phyloP scores from a whole-genome alignment of 37 sponge, comb jelly and placozoan genomes.

The Amphimedon queenslandica region DNA sequence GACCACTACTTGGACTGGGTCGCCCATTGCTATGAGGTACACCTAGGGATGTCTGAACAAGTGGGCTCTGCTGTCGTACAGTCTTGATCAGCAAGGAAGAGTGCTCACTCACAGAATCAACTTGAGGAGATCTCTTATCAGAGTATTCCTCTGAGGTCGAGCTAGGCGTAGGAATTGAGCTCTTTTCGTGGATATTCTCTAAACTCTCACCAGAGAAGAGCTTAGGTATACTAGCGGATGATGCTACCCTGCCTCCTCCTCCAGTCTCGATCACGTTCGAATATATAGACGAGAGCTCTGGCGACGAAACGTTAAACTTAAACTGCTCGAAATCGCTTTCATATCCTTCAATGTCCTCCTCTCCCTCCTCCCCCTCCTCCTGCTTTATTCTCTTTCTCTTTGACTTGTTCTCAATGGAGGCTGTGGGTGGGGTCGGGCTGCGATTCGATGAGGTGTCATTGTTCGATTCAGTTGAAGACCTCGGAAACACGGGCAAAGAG shows the following conservation, averaged over 20 bases:
- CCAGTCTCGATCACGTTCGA: constrained; percentile 14
- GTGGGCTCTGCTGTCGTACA: background rate
- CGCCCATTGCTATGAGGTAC: background rate
- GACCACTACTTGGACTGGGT: background rate
- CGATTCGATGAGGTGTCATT: no score
- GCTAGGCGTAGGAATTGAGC: background rate
- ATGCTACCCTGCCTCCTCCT: no score
- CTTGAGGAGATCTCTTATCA: background rate
- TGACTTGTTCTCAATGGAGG: no score
- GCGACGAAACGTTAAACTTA: constrained; percentile 33
- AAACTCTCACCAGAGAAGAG: constrained; percentile 33
- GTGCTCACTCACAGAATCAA: background rate
- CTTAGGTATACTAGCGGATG: no score
- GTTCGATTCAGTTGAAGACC: no score
- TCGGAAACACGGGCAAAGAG: no score
- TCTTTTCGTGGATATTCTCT: constrained; percentile 23
- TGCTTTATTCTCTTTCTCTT: background rate
- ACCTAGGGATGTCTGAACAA: background rate
- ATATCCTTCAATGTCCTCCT: constrained; percentile 2
- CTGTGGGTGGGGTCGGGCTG: no score
- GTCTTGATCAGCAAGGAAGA: background rate
- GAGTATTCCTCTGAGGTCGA: background rate
- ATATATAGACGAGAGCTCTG: constrained; percentile 17
- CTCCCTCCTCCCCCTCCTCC: background rate
- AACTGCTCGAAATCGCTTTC: constrained; percentile 39